Conservation (phyloP, 2,888 invertebrate species). For the Kryphioiulus occultus region DNA sequence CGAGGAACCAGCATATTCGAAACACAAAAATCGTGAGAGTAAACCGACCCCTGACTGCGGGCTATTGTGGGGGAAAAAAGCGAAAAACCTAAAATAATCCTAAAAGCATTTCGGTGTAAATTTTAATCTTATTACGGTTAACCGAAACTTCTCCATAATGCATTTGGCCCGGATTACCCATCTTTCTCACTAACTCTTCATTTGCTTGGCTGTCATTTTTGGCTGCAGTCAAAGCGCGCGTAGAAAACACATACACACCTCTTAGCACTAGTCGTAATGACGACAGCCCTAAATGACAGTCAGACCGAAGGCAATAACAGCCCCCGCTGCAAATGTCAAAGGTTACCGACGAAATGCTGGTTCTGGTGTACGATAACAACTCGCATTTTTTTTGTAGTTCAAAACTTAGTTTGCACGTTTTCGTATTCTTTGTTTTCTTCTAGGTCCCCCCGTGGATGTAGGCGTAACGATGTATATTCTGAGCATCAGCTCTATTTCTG, state of each 20-base stretch:
- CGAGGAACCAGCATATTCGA: neutral
- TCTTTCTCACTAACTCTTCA: neutral
- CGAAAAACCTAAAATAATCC: neutral
- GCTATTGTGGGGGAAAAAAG: neutral
- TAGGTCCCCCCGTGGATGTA: conserved; percentile 97
- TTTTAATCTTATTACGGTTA: neutral
- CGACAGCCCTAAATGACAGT: neutral
- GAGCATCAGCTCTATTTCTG: conserved; percentile 97
- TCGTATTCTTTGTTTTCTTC: conserved; percentile 60
- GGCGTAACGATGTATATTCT: conserved; percentile 98
- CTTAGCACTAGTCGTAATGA: neutral
- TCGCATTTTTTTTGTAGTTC: neutral
- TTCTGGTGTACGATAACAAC: neutral
- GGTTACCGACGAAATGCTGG: neutral
- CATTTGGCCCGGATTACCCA: neutral
- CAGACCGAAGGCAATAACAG: neutral
- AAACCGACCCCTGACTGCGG: neutral
- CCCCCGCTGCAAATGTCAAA: neutral
- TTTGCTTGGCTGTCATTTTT: conserved; percentile 3
- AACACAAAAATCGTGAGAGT: neutral
- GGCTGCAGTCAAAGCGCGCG: conserved; percentile 21
- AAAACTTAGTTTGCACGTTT: conserved; percentile 25
- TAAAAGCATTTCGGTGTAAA: neutral
- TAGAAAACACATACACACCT: neutral
- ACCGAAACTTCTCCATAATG: neutral